Percentiles rank a stretch among this genome's conserved stretches.
phyloP scores from a whole-genome alignment of 2,888 invertebrate genomes.

The Lasioglossum malachurum region DNA sequence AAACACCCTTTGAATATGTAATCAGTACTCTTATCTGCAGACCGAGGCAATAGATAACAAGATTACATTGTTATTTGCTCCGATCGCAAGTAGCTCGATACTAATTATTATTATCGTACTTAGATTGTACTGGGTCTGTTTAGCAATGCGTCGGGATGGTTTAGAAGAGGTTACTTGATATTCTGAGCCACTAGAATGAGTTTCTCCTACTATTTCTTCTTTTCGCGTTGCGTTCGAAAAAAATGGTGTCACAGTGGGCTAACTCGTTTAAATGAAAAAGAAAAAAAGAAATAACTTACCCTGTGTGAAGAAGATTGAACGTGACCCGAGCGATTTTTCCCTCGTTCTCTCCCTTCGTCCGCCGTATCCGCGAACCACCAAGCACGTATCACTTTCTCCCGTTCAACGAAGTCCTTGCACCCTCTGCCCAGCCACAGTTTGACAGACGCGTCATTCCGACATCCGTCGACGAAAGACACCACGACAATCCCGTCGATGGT shows the following conservation, averaged over 20 bases:
- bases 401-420: conserved; percentile 62
- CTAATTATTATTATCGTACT: neutral
- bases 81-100: neutral
- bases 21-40: neutral
- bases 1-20: neutral
- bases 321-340: neutral
- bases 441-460: conserved; percentile 76
- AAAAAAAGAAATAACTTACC: neutral
- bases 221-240: neutral
- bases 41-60: neutral
- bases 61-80: conserved; percentile 5
- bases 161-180: too few species aligned
- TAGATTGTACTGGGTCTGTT: neutral
- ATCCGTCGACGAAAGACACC: conserved; percentile 55
- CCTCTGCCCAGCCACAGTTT: conserved; percentile 65
- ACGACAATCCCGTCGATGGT: conserved; percentile 47
- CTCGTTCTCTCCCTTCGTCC: neutral
- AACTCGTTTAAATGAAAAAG: neutral
- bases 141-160: neutral
- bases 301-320: neutral
- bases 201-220: neutral
- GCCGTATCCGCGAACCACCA: conserved; percentile 29
- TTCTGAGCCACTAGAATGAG: neutral
- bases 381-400: conserved; percentile 68
- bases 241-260: too few species aligned